A percentile compares a stretch with the other conserved stretches of the same genome.
Conservation (phyloP, 2,113 vertebrate species). For the Crotalus horridus region DNA sequence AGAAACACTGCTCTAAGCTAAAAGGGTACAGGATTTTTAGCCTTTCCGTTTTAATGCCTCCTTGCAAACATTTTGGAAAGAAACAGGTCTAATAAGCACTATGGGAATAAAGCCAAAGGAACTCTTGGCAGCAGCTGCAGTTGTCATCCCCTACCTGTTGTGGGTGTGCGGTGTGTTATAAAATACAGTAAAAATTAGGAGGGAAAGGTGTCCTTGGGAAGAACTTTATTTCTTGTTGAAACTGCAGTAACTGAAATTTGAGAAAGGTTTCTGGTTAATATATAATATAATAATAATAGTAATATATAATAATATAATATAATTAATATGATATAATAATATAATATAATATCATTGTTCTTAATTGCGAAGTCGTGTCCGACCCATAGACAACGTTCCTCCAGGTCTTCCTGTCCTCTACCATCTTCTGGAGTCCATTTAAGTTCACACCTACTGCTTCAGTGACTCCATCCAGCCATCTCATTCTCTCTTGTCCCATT, state of each 20-base stretch:
- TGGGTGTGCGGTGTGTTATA: neutral
- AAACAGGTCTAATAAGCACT: neutral
- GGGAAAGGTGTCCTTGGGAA: neutral
- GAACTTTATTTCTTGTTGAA: neutral
- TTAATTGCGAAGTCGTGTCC: too few species aligned
- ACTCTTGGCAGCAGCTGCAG: neutral
- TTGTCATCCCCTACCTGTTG: neutral
- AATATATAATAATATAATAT: too few species aligned
- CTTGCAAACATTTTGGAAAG: neutral
- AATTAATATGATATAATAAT: too few species aligned
- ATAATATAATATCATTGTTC: too few species aligned
- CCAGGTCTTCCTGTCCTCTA: too few species aligned
- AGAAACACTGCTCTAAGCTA: neutral
- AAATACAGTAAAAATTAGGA: neutral
- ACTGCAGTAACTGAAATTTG: neutral
- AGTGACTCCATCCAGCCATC: too few species aligned
- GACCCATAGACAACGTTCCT: too few species aligned
- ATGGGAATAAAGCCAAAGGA: neutral
- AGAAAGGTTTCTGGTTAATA: neutral
- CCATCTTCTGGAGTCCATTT: too few species aligned
- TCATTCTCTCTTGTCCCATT: too few species aligned
- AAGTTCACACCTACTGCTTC: too few species aligned
- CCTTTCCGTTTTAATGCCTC: neutral
- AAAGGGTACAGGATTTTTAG: neutral
- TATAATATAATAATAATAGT: neutral